Evolutionary conservation across 1,140 invertebrate genomes (phyloP).

Genomic region (Pomacea maculata): DNA sequence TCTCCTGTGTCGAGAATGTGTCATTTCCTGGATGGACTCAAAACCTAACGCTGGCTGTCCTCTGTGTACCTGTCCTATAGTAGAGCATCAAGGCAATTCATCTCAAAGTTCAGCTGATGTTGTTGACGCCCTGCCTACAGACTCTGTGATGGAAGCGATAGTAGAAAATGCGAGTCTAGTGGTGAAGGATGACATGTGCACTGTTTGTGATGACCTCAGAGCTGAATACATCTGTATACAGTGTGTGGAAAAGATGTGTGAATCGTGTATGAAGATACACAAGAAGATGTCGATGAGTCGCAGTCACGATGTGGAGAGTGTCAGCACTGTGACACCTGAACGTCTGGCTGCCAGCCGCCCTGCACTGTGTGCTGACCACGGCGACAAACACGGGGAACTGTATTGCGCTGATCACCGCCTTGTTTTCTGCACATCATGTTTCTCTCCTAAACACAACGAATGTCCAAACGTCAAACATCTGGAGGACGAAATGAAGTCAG

Average conservation of each 20-base stretch:
- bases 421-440: not conserved
- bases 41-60: not conserved
- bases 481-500: not conserved
- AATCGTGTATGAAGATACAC: not conserved
- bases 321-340: not conserved
- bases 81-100: not conserved
- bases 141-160: not conserved
- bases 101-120: not conserved
- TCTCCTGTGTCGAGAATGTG: slow-evolving; percentile 6
- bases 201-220: slow-evolving; percentile 1
- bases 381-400: not conserved
- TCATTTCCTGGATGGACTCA: not conserved
- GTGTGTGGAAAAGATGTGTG: slow-evolving; percentile 7
- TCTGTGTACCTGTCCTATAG: not conserved
- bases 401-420: not conserved
- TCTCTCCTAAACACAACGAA: not conserved
- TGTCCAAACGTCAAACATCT: not conserved
- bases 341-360: not conserved
- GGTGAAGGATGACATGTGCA: not conserved
- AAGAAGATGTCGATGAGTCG: slow-evolving; percentile 8
- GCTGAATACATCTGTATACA: not conserved
- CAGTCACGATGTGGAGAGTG: not conserved
- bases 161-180: no score
- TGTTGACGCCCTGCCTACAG: not conserved
- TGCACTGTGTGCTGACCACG: not conserved